phyloP scores from a whole-genome alignment of 2,113 vertebrate genomes.

The Lepus europaeus region DNA sequence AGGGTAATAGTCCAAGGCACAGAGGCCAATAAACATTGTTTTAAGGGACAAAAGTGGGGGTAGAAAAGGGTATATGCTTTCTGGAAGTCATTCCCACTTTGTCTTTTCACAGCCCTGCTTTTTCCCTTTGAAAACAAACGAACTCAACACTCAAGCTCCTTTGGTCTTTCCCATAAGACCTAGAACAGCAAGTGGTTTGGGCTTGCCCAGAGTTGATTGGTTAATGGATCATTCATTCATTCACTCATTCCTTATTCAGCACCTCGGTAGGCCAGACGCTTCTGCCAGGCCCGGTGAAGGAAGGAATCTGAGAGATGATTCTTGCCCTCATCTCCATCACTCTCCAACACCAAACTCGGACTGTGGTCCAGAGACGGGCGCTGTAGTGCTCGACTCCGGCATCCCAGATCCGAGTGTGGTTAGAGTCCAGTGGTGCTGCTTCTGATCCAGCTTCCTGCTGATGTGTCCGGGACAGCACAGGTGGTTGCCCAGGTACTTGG shows the following conservation, averaged over 20 bases:
- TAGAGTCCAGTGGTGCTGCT: too few relatives aligned
- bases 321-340: background rate
- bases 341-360: background rate
- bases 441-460: too few relatives aligned
- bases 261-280: background rate
- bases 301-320: background rate
- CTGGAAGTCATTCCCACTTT: background rate
- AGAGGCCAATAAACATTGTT: background rate
- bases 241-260: background rate
- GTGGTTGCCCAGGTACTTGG: too few relatives aligned
- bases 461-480: too few relatives aligned
- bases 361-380: background rate
- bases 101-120: background rate
- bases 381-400: too few relatives aligned
- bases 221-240: slow-evolving; percentile 19
- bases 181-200: background rate
- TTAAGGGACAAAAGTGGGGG: background rate
- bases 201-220: background rate
- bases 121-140: background rate
- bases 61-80: background rate
- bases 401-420: too few relatives aligned
- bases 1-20: background rate
- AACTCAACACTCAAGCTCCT: background rate
- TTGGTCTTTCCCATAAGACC: slow-evolving; percentile 1
- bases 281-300: background rate